Base-by-base conservation (phyloP, 2,113 vertebrate genomes). In the Odocoileus virginianus region DNA sequence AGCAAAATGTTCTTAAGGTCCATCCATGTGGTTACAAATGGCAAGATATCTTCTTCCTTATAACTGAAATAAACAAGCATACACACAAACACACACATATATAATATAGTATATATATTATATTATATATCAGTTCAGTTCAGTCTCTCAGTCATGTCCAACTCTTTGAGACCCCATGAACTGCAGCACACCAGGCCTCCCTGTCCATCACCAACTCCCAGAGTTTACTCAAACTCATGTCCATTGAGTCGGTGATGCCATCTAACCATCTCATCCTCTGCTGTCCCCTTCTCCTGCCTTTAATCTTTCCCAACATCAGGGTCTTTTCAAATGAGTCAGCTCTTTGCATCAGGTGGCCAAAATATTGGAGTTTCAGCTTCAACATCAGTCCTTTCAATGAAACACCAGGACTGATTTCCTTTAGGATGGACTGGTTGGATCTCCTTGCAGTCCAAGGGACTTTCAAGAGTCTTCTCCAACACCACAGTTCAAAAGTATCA, bases 41-140 rank as follows among this genome's bases (percentile, higher is more conserved):
- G 19, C 14, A 79, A 47, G 19, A 21, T 19, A 27, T 16, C n/a
- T 78, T 86, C 40, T 15, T 79, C 21, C n/a, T 88, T n/a, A 27
- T n/a, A 16, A 57, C 10, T 64, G 43, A 40, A 87, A 64, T 43
- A 52, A 3, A 25, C 23, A 54, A 6, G 11, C 40, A 78, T 13
- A 45, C 10, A n/a, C 30, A 54, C 11, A n/a, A 47, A 23, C 33
- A 36, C 21, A n/a, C 40, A 28, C 23, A 8, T 33, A 1, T 33
- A 1, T 30, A 9, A 9, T 16, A 30, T 15, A 50, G 6, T 27
- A 10, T 16, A 1, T 16, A 17, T 2, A 40, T 7, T 8, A 28
- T 4, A 28, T 1, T 1, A 30, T 30, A 61, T 61, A 61, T 33
- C 6, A 64, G 7, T 27, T 27, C 23, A 67, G 7, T 19, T n/a